Evolutionary conservation across 92 coral and sea anemone species (phyloP).

Genomic region (Zoanthus sansibaricus): DNA sequence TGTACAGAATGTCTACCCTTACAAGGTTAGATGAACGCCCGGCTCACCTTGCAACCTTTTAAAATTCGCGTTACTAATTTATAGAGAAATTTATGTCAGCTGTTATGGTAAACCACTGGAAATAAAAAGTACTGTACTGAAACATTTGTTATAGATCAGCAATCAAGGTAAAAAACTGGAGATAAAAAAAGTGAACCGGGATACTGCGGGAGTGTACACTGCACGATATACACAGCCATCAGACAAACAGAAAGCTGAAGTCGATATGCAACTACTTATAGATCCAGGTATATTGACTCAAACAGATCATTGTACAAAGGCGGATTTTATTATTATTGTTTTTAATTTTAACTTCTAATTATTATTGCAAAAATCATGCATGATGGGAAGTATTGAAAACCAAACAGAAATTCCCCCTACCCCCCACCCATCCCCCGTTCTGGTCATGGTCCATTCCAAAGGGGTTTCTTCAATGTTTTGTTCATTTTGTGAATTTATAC

Average conservation of each 20-base stretch:
- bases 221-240: constrained; percentile 19
- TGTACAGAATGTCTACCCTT: constrained; percentile 19
- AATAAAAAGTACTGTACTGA: too few species aligned
- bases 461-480: too few species aligned
- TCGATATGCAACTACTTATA: constrained; percentile 20
- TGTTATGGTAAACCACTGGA: too few species aligned
- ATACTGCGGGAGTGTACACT: constrained; percentile 35
- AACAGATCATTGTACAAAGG: too few species aligned
- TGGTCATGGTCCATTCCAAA: too few species aligned
- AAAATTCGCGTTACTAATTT: neutral
- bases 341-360: too few species aligned
- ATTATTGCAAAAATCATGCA: too few species aligned
- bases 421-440: too few species aligned
- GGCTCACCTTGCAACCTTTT: neutral
- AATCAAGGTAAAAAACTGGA: constrained; percentile 14
- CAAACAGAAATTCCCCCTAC: too few species aligned
- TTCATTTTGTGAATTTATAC: too few species aligned
- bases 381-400: too few species aligned
- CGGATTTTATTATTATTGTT: too few species aligned
- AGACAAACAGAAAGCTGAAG: constrained; percentile 30
- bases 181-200: constrained; percentile 11
- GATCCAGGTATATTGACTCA: constrained; percentile 22
- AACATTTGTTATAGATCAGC: constrained; percentile 8
- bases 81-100: neutral
- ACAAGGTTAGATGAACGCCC: constrained; percentile 11